Base-by-base conservation (phyloP, 1,140 invertebrate genomes). In the Triops cancriformis region DNA sequence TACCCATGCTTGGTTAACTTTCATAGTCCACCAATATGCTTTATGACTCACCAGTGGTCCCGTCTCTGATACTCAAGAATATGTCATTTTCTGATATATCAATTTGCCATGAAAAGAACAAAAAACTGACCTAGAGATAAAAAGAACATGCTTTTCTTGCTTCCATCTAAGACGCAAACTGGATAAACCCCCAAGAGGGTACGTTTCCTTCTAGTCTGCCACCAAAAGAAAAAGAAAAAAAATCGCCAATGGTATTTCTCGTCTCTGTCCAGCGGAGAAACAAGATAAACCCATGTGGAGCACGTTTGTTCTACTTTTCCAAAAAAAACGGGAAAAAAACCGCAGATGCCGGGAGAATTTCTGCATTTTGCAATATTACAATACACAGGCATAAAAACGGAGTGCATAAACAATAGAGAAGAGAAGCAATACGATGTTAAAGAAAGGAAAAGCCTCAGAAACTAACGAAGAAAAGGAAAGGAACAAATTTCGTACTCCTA, bases 21-120 rank as follows among this genome's bases (percentile, higher is more conserved):
- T 64, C 51, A 64, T 64, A 10, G 51, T 64, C 51, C 51, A 64
- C 51, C 51, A 64, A 64, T 64, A 64, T 64, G 51, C 18, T 64
- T 64, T 64, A 64, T 64, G 51, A 23, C 51, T 64, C 51, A 2
- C 51, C 51, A n/a, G 1, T 45, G 43, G 43, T 12, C 11, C 6
- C 11, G 43, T 10, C 43, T 18, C 43, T 11, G 18, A n/a, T 64
- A 23, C 51, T 64, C 51, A 64, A 64, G 51, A 45, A 18, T 45
- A 45, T 18, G 43, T 18, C 51, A 64, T 64, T 64, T 64, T 7
- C 51, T 64, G 51, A 18, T 64, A 18, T 64, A 64, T 64, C 51
- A 64, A 64, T 64, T 64, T 64, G 18, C 0, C 51, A 64, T 64
- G 31, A 37, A 37, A 37, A 7, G 31, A 37, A 37, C 31, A 7